phyloP scores from a whole-genome alignment of 2,113 vertebrate genomes.

The Oreochromis niloticus region DNA sequence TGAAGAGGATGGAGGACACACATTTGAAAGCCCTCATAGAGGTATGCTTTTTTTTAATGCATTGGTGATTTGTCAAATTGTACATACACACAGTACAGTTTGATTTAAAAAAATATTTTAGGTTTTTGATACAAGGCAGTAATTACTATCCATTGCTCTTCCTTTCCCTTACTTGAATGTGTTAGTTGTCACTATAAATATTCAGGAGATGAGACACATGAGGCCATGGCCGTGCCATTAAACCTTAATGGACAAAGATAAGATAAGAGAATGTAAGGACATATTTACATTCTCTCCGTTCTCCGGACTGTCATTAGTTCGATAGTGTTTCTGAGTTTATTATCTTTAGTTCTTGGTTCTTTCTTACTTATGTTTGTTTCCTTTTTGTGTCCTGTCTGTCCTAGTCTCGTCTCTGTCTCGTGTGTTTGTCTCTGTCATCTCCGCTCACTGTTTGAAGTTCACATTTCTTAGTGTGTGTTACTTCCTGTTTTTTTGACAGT shows the following conservation, averaged over 20 bases:
- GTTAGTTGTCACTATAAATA: conserved; percentile 46
- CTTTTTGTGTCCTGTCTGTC: background rate
- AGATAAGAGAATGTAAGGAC: too few species aligned
- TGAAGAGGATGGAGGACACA: background rate
- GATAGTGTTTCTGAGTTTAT: background rate
- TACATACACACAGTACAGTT: background rate
- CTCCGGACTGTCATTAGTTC: background rate
- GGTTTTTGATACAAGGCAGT: background rate
- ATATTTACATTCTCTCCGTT: background rate
- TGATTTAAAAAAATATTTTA: background rate
- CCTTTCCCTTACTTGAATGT: conserved; percentile 47
- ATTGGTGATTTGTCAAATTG: background rate
- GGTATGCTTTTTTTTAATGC: background rate
- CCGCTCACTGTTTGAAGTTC: background rate
- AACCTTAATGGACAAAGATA: conserved; percentile 39
- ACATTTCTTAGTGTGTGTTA: background rate
- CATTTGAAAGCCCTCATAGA: background rate
- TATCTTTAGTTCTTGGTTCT: background rate
- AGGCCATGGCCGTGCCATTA: conserved; percentile 21
- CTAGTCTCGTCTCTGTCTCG: background rate
- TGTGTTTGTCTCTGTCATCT: background rate
- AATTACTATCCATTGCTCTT: conserved; percentile 39
- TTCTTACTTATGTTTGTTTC: background rate
- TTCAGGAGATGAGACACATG: conserved; percentile 39
- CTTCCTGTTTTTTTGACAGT: background rate